These are phyloP conservation scores for Pachyuromys duprasi DNA, from an alignment of 2,797 vertebrate species.

Conservation along the genomic window DNA sequence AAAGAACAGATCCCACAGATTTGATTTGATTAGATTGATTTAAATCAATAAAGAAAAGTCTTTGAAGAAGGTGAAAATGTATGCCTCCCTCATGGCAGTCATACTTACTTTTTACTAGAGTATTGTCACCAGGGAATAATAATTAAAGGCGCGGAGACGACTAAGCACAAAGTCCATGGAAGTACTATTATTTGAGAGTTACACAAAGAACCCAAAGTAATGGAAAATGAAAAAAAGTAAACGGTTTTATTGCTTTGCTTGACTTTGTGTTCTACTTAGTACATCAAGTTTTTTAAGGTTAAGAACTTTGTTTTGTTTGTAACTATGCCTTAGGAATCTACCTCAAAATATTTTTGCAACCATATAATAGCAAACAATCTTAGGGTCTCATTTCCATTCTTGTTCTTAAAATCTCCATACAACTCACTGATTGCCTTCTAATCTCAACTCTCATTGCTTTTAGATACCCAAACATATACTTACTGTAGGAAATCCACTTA, in stretches of 20 bases:
- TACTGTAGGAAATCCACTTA: background rate
- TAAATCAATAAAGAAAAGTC: background rate
- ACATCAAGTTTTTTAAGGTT: background rate
- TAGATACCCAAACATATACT: background rate
- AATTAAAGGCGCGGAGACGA: background rate
- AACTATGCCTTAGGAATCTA: background rate
- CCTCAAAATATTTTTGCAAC: background rate
- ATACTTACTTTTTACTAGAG: background rate
- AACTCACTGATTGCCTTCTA: background rate
- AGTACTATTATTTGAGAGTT: background rate
- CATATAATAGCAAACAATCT: background rate
- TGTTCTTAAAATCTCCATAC: background rate
- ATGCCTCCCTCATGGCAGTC: background rate
- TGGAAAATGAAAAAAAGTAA: background rate
- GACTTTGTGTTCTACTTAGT: background rate
- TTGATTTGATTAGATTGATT: no score
- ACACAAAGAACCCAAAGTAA: background rate
- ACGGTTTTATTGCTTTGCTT: background rate
- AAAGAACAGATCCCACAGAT: background rate
- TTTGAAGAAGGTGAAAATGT: background rate
- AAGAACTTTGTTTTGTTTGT: background rate
- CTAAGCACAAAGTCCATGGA: background rate
- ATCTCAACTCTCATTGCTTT: background rate
- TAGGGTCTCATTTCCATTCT: background rate
- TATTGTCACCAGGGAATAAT: background rate